phyloP scores from a whole-genome alignment of 2,888 invertebrate genomes.

The Diogma glabrata region DNA sequence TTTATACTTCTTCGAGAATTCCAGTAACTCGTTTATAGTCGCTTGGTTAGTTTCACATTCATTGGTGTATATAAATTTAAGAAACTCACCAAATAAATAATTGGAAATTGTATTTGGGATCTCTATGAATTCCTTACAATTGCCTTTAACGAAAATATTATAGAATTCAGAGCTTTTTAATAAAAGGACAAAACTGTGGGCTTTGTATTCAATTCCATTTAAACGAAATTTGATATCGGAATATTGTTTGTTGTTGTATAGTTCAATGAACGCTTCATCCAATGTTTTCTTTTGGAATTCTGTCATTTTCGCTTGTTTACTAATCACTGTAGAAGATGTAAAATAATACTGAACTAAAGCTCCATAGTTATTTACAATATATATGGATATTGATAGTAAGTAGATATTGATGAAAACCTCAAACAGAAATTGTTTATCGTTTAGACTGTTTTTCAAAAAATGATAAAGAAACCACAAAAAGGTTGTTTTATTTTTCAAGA shows the following conservation, averaged over 20 bases:
- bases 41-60: background rate
- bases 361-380: no score
- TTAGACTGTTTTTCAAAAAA: no score
- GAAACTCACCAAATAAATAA: background rate
- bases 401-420: no score
- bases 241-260: slow-evolving; percentile 2
- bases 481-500: no score
- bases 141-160: background rate
- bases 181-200: background rate
- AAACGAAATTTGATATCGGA: slow-evolving; percentile 2
- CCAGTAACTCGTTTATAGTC: background rate
- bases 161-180: background rate
- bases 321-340: background rate
- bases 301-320: background rate
- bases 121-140: background rate
- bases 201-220: background rate
- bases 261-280: background rate
- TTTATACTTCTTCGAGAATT: slow-evolving; percentile 2
- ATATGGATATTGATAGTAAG: no score
- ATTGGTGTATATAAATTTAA: background rate
- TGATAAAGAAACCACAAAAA: no score
- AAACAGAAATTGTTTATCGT: no score
- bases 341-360: background rate
- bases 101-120: background rate
- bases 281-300: background rate